Conservation (phyloP, 2,888 invertebrate genomes). For the Eremobia ochroleuca region DNA sequence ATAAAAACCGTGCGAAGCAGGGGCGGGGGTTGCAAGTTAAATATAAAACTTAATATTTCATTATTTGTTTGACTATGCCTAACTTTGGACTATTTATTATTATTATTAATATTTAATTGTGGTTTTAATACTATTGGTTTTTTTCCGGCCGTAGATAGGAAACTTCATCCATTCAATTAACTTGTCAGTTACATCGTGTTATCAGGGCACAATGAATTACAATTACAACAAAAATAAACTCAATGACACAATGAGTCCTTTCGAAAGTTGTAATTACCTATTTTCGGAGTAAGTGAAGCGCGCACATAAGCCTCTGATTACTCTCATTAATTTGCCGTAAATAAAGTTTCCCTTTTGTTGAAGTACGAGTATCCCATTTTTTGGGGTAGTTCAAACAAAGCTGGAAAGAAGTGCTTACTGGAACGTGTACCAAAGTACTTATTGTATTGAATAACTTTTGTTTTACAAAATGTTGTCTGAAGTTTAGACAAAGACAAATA, state of each 20-base stretch:
- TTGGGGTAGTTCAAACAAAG: not conserved
- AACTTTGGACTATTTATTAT: not conserved
- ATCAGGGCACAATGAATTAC: constrained; percentile 1
- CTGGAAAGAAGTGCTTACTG: not conserved
- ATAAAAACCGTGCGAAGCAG: too few species aligned
- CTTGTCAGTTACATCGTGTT: not conserved
- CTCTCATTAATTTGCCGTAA: constrained; percentile 6
- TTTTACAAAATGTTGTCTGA: not conserved
- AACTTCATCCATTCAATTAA: not conserved
- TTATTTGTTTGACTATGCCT: too few species aligned
- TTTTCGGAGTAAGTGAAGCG: not conserved
- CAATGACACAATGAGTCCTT: not conserved
- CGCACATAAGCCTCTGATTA: constrained; percentile 8
- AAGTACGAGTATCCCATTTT: not conserved
- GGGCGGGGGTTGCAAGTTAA: not conserved
- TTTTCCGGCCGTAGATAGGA: not conserved
- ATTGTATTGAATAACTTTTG: constrained; percentile 39
- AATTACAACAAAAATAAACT: too few species aligned
- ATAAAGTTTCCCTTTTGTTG: not conserved
- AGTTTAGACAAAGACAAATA: constrained; percentile 36
- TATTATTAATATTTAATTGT: not conserved
- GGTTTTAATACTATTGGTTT: not conserved
- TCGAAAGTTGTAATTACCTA: not conserved
- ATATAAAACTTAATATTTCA: not conserved
- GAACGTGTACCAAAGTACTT: constrained; percentile 4